A percentile compares a stretch with the other conserved stretches of the same genome.
These are phyloP conservation scores for Orthosia gothica DNA, from an alignment of 2,888 invertebrate genomes.

Conservation along the genomic window DNA sequence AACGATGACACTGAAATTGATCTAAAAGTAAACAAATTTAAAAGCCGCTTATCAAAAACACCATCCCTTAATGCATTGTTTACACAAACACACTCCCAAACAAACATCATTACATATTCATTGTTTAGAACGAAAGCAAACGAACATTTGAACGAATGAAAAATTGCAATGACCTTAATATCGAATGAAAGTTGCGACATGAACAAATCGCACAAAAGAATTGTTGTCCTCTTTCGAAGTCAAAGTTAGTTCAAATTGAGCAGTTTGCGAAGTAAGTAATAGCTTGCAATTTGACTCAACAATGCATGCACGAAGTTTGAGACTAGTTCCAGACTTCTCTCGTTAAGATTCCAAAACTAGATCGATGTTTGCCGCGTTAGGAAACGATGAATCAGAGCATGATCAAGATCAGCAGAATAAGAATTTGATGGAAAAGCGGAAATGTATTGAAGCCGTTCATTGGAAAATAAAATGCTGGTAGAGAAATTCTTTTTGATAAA, in stretches of 20 bases:
- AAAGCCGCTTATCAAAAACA: conserved; percentile 12
- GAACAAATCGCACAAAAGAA: conserved; percentile 38
- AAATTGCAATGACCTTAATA: conserved; percentile 35
- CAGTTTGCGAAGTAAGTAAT: conserved; percentile 25
- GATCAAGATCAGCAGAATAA: background rate
- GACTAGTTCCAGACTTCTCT: conserved; percentile 6
- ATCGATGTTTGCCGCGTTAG: conserved; percentile 11
- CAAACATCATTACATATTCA: conserved; percentile 48
- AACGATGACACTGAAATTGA: background rate
- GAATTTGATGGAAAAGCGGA: background rate
- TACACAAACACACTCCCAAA: conserved; percentile 9
- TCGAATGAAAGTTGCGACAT: conserved; percentile 5
- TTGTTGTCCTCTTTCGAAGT: conserved; percentile 26
- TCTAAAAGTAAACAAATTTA: background rate
- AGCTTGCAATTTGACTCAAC: conserved; percentile 22
- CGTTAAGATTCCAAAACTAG: background rate
- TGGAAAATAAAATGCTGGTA: background rate
- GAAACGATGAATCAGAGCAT: background rate
- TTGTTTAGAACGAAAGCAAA: conserved; percentile 28
- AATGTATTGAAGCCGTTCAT: background rate
- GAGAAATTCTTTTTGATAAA: background rate
- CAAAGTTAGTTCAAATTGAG: conserved; percentile 30
- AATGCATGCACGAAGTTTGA: conserved; percentile 29
- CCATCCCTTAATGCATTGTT: conserved; percentile 16
- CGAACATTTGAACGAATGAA: conserved; percentile 22